Percentiles rank a stretch among this genome's conserved stretches.
Conservation (phyloP, 2,113 vertebrate genomes). For the Pungitius pungitius region DNA sequence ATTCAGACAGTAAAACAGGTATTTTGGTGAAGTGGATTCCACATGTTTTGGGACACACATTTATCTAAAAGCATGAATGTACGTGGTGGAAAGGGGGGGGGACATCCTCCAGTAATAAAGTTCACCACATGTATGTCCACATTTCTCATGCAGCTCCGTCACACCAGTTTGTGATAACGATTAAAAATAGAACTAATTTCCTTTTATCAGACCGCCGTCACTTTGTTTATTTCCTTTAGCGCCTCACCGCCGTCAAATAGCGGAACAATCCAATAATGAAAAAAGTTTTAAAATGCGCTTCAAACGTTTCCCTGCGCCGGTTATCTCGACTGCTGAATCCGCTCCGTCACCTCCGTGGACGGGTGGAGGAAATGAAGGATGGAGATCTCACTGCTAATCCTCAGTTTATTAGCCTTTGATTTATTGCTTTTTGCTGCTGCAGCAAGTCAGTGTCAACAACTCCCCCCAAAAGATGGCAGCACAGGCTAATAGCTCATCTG, state of each 20-base stretch:
- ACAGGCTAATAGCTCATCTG: conserved; percentile 2
- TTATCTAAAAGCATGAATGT: too few relatives aligned
- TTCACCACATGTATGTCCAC: background rate
- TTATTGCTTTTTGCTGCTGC: background rate
- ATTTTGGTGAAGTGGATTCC: too few relatives aligned
- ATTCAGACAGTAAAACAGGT: too few relatives aligned
- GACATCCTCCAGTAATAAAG: background rate
- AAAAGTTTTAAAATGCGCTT: conserved; percentile 24
- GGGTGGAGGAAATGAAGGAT: background rate
- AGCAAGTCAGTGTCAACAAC: background rate
- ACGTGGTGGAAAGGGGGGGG: background rate
- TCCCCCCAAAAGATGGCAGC: conserved; percentile 57
- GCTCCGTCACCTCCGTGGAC: background rate
- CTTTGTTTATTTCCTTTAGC: conserved; percentile 36
- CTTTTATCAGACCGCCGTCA: conserved; percentile 26
- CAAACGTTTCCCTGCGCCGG: conserved; percentile 4
- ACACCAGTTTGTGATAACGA: conserved; percentile 45
- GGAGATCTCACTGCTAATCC: background rate
- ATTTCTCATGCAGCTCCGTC: background rate
- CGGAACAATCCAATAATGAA: conserved; percentile 48
- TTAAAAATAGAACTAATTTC: conserved; percentile 47
- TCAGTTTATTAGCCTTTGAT: conserved; percentile 17
- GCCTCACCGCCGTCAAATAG: conserved; percentile 42
- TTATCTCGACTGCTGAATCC: conserved; percentile 7
- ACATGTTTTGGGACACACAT: too few relatives aligned